Evolutionary conservation across 2,797 vertebrate species (phyloP), one percentile per base, ranked within the genome.

Genomic region (Pteropus rufus): DNA sequence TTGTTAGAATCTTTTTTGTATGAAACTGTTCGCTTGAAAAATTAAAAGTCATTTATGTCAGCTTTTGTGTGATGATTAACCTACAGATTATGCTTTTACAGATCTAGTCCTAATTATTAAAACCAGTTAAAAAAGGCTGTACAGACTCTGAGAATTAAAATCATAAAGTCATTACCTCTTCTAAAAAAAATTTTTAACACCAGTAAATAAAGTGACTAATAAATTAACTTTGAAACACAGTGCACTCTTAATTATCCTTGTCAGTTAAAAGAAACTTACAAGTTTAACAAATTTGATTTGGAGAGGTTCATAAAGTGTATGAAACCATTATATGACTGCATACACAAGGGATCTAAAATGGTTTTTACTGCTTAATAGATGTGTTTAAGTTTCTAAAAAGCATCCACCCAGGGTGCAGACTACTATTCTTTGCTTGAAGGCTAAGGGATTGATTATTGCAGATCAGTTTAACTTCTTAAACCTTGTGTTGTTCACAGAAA

Each of bases 401-500:
- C 41, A 64, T 82, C 16, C 18, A 76, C 39, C n/a, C n/a, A 65
- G 44, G 3, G n/a, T 12, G 0, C 60, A 83, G 84, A 62, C 31
- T 93, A 1, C 31, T 93, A 1, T 64, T 79, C 31, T 70, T 91
- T 91, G 14, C 58, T 79, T 60, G 77, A 83, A 93, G 52, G 31
- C 60, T 79, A 16, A 91, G 16, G 12, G 62, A 67, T 58, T 92
- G 70, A 85, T 95, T 67, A 54, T 15, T 54, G 9, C 26, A 89
- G 64, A 44, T 94, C 52, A 70, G 88, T 82, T 87, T 91, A 85
- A 81, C 31, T 62, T 93, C 10, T 91, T 89, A 89, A 93, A 97
- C 49, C 31, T 97, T 97, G 16, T 94, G 21, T 96, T 95, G 19
- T 97, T 97, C 91, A 91, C 95, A 97, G 97, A 75, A 82, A 95